These are phyloP conservation scores for Euphydryas editha DNA, from an alignment of 2,888 invertebrate species.

Conservation along the genomic window DNA sequence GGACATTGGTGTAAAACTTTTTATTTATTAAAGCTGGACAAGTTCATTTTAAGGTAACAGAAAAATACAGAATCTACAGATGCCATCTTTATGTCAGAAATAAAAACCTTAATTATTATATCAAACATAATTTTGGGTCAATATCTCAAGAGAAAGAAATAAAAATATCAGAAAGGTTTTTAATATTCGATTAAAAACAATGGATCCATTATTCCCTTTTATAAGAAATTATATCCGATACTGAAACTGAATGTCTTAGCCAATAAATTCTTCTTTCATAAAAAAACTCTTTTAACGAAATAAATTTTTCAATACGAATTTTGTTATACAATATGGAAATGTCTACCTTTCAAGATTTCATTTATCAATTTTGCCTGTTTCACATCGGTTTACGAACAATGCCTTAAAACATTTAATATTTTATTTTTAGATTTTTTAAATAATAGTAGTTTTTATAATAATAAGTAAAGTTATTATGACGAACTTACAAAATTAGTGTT, in stretches of 20 bases:
- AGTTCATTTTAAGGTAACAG: no score
- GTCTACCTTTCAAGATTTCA: conserved; percentile 1
- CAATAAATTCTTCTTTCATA: background rate
- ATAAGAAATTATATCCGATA: background rate
- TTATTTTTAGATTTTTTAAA: background rate
- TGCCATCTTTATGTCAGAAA: no score
- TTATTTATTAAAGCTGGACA: no score
- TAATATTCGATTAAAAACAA: background rate
- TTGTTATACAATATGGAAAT: conserved; percentile 4
- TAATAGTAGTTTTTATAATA: background rate
- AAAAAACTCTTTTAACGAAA: background rate
- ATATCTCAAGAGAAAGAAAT: no score
- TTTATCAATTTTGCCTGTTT: conserved; percentile 4
- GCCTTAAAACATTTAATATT: background rate
- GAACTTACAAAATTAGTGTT: background rate
- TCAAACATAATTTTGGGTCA: no score
- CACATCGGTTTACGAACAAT: background rate
- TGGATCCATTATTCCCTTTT: background rate
- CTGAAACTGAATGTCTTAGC: background rate
- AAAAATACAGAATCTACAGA: no score
- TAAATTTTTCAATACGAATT: background rate
- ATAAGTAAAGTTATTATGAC: background rate
- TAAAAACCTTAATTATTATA: no score
- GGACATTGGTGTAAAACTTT: no score
- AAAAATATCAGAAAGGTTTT: background rate